Evolutionary conservation across 2,113 vertebrate species (phyloP).

Genomic region (Thoracochromis brauschi): DNA sequence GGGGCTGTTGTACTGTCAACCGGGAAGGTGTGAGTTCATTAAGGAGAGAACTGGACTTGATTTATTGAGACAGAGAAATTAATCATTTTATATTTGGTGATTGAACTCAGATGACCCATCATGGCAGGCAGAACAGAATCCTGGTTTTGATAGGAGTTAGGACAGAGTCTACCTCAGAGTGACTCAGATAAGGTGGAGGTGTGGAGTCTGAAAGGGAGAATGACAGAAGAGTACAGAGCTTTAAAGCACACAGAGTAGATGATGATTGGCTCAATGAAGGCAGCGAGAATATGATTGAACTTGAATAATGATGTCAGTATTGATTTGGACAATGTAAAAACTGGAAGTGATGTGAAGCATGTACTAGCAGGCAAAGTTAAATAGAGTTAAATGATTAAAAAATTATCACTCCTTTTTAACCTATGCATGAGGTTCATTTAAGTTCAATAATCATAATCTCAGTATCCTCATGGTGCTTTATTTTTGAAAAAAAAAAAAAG

Average conservation of each 20-base stretch:
- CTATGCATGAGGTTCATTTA: neutral
- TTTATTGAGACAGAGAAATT: neutral
- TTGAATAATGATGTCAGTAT: neutral
- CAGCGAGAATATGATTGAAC: neutral
- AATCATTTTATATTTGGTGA: neutral
- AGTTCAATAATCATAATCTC: neutral
- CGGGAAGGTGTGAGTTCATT: neutral
- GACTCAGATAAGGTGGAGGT: neutral
- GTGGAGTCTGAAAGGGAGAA: neutral
- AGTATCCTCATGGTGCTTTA: neutral
- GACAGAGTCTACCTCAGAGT: neutral
- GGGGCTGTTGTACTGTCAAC: neutral
- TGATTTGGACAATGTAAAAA: neutral
- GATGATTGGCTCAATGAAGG: neutral
- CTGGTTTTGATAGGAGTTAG: neutral
- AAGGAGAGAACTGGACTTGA: neutral
- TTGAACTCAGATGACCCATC: neutral
- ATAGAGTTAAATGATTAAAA: neutral
- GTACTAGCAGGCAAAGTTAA: neutral
- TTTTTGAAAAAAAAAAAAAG: accelerated
- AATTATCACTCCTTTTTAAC: accelerated
- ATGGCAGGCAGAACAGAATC: neutral
- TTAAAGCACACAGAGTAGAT: neutral
- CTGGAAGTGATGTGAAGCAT: neutral
- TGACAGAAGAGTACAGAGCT: neutral